A percentile compares a stretch with the other conserved stretches of the same genome.
phyloP scores from a whole-genome alignment of 2,797 vertebrate genomes.

The Peromyscus nudipes region DNA sequence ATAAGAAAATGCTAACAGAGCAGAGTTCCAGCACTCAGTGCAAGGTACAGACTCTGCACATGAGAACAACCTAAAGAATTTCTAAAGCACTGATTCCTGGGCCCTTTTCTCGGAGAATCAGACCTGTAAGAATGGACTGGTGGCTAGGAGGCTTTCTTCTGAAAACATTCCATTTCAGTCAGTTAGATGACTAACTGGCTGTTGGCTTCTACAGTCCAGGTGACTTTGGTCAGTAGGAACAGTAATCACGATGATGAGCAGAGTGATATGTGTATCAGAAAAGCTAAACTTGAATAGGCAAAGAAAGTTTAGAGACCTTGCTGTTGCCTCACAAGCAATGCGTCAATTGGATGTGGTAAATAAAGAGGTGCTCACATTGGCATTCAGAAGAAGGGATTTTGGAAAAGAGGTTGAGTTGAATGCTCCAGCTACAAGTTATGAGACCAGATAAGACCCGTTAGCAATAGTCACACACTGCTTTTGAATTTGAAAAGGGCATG shows the following conservation, averaged over 20 bases:
- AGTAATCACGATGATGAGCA: not conserved
- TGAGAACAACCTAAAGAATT: not conserved
- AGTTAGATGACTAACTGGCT: not conserved
- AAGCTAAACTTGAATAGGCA: not conserved
- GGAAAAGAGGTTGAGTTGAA: not conserved
- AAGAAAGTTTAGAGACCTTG: not conserved
- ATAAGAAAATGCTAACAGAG: not conserved
- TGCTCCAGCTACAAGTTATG: not conserved
- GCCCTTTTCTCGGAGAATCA: not conserved
- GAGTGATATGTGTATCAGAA: not conserved
- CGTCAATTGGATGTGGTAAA: not conserved
- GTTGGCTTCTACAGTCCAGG: too few relatives aligned
- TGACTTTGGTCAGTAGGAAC: not conserved
- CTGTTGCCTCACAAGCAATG: not conserved
- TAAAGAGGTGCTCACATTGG: not conserved
- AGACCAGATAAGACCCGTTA: not conserved
- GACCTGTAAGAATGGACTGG: not conserved
- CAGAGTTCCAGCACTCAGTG: not conserved
- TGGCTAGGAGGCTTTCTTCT: not conserved
- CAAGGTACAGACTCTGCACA: not conserved
- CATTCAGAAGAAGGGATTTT: not conserved
- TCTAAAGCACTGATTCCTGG: not conserved
- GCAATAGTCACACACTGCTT: not conserved
- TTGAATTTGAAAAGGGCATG: not conserved
- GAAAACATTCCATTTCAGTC: not conserved